Conservation (phyloP, 2,113 vertebrate species). For the Mohoua ochrocephala region DNA sequence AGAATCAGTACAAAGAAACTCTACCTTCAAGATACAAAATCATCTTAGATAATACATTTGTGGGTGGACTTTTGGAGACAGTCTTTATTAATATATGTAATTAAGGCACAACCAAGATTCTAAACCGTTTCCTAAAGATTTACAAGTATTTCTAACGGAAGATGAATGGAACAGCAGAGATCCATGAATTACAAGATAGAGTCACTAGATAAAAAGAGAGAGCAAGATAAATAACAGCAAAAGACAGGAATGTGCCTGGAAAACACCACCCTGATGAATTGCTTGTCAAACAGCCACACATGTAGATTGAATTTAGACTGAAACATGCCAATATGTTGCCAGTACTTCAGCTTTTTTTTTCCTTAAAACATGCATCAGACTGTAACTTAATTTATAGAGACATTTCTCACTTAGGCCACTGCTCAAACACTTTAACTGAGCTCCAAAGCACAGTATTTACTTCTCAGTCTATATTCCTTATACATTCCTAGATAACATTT, state of each 20-base stretch:
- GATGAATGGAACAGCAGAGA: neutral
- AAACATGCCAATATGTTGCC: neutral
- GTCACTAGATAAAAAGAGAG: neutral
- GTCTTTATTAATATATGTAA: neutral
- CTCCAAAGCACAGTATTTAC: neutral
- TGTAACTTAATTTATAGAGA: neutral
- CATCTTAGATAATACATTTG: neutral
- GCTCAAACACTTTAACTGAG: constrained; percentile 10
- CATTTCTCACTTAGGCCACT: neutral
- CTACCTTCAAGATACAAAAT: neutral
- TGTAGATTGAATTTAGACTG: neutral
- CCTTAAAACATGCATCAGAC: neutral
- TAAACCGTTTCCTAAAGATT: neutral
- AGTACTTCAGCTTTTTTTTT: neutral
- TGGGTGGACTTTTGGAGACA: neutral
- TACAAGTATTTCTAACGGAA: neutral
- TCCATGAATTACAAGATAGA: neutral
- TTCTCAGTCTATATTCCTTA: neutral
- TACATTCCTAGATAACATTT: constrained; percentile 21
- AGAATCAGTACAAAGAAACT: neutral
- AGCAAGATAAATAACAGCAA: neutral
- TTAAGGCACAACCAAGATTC: neutral
- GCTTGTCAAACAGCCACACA: neutral
- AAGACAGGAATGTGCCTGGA: neutral
- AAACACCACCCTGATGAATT: neutral